phyloP scores from a whole-genome alignment of 2,113 vertebrate species.

The Ancistrus triradiatus region DNA sequence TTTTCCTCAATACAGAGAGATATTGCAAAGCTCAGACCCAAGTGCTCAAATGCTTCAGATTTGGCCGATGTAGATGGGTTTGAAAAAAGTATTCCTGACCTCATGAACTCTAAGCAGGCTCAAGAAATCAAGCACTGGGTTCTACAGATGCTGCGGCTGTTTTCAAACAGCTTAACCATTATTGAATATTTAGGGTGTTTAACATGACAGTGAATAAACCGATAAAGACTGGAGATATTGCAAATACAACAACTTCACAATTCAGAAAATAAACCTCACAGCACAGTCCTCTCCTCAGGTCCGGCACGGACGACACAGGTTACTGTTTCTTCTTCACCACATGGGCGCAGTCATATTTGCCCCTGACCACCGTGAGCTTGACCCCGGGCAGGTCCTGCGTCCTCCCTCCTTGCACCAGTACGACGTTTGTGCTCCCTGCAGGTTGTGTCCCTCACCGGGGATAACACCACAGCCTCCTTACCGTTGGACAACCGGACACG shows the following conservation, averaged over 20 bases:
- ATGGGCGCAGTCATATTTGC: conserved; percentile 79
- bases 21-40: no score
- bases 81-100: no score
- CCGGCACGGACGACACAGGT: not conserved
- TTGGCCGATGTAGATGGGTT: no score
- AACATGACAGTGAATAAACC: no score
- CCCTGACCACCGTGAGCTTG: conserved; percentile 77
- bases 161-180: no score
- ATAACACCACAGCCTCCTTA: conserved; percentile 81
- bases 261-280: not conserved
- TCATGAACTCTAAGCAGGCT: no score
- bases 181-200: no score
- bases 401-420: conserved; percentile 81
- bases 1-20: no score
- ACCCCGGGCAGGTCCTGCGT: conserved; percentile 90
- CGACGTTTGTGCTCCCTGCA: conserved; percentile 91
- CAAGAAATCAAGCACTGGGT: no score
- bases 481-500: conserved; percentile 81
- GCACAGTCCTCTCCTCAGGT: not conserved
- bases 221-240: no score
- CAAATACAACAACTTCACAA: not conserved
- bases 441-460: conserved; percentile 87
- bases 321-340: conserved; percentile 75
- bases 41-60: no score
- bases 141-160: no score